Evolutionary conservation across 2,888 invertebrate species (phyloP), one percentile per base, ranked within the genome.

Genomic region (Abrostola triplasia): DNA sequence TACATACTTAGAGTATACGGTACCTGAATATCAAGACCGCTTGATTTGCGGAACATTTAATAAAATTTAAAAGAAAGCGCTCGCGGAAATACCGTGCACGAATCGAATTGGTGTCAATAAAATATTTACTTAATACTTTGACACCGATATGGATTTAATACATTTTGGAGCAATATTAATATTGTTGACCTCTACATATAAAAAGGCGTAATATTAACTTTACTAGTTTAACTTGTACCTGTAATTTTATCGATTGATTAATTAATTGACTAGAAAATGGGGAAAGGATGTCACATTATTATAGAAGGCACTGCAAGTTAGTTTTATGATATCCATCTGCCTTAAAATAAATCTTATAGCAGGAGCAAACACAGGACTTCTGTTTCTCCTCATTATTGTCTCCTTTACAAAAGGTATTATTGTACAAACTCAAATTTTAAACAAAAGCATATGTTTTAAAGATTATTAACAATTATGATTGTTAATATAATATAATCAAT

Each of bases 31-130:
- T 49, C 38, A 56, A 12, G 12, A 24, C 11, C 36, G 48, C 49
- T 59, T 57, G n/a, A 44, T 53, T 58, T 36, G 12, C 36, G 36
- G 49, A 52, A 47, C 40, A 47, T 48, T 55, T 36, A 13, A 47
- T 48, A 10, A 49, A 49, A 49, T 56, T 48, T 57, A 62, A 70
- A 60, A 70, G 71, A 76, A 67, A 76, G 62, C 40, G 50, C 42
- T 35, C 44, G 38, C 35, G 57, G 47, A 64, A 68, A 57, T 41
- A 59, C 54, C 48, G 9, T 12, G 24, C 44, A 5, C 44, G 9
- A 10, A 37, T 54, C 11, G 11, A 49, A 72, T 60, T 58, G 60
- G 51, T 64, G 70, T 58, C 50, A 60, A 58, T 59, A 40, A 37
- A 36, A 48, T 49, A 60, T 66, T 59, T 38, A 49, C 40, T 36